Evolutionary conservation across 2,113 vertebrate species (phyloP).

Genomic region (Uropsilus gracilis): DNA sequence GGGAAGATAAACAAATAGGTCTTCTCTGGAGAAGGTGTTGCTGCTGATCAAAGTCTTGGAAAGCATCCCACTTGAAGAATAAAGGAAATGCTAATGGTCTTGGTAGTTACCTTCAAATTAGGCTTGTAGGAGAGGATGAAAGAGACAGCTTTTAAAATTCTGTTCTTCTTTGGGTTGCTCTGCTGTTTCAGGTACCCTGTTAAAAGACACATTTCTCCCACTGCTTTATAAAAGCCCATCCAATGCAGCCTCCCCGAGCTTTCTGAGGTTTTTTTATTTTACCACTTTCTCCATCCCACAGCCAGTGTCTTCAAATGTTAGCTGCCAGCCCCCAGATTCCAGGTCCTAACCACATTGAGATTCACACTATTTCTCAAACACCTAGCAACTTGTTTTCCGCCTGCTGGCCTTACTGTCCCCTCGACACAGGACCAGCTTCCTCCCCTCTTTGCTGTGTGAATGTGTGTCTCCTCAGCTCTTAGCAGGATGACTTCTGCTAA

Average conservation of each 20-base stretch:
- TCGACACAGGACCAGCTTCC: too few relatives aligned
- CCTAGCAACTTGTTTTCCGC: too few relatives aligned
- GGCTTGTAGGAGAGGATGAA: background rate
- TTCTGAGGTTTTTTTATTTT: background rate
- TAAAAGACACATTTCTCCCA: background rate
- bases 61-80: background rate
- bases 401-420: too few relatives aligned
- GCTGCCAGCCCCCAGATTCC: background rate
- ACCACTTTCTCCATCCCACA: background rate
- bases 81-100: background rate
- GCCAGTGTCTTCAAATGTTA: too few relatives aligned
- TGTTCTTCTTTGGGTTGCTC: rapidly evolving
- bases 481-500: too few relatives aligned
- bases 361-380: background rate
- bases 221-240: background rate
- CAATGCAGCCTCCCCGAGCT: background rate
- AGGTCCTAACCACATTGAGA: background rate
- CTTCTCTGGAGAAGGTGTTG: background rate
- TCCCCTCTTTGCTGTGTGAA: background rate
- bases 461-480: background rate
- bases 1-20: background rate
- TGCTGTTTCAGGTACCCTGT: background rate
- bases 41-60: background rate
- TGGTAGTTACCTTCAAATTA: background rate
- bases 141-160: background rate